Evolutionary conservation across 2,113 vertebrate genomes (phyloP).

Genomic region (Cyrtonyx montezumae): DNA sequence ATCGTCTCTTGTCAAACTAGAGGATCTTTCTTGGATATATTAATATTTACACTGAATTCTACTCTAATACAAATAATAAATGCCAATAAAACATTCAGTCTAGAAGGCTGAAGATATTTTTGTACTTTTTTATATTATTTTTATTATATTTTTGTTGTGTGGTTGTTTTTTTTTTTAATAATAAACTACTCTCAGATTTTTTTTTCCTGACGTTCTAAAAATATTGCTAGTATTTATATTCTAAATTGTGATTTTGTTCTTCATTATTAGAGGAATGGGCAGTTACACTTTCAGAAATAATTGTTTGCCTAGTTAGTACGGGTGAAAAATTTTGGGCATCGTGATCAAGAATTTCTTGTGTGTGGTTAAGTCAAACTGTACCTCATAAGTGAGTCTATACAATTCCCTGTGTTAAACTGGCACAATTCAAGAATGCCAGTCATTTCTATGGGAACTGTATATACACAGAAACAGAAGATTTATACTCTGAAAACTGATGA

Average conservation of each 20-base stretch:
- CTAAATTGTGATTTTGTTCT: background rate
- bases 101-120: background rate
- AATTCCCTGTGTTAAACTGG: background rate
- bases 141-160: background rate
- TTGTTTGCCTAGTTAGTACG: background rate
- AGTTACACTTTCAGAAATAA: background rate
- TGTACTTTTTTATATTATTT: background rate
- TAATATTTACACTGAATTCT: background rate
- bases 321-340: background rate
- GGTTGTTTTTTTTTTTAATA: background rate
- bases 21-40: background rate
- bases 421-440: background rate
- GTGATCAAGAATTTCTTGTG: background rate
- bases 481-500: background rate
- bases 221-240: background rate
- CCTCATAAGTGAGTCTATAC: background rate
- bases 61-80: background rate
- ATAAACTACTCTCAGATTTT: background rate
- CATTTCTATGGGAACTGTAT: background rate
- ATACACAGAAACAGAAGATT: background rate
- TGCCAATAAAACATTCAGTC: background rate
- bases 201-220: background rate
- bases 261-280: background rate
- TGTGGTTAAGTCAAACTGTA: background rate
- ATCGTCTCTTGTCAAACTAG: background rate